Conservation (phyloP, 2,113 vertebrate species). For the Macrotis lagotis region DNA sequence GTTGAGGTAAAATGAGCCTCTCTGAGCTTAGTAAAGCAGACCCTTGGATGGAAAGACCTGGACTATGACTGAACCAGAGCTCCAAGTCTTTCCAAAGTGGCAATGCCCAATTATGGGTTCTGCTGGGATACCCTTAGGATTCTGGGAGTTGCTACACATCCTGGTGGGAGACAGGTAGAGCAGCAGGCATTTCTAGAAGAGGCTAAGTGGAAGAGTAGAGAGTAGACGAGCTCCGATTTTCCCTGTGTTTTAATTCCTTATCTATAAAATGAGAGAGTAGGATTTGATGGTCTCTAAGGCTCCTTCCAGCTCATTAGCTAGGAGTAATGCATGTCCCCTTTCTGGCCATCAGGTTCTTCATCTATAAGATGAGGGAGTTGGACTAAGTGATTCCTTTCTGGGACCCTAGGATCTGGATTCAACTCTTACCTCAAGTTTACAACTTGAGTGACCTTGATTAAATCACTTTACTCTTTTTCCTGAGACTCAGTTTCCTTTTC, state of each 20-base stretch:
- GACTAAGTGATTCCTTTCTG: not conserved
- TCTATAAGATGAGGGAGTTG: no score
- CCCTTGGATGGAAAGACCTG: not conserved
- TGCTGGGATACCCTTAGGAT: not conserved
- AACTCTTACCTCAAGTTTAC: not conserved
- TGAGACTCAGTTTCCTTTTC: not conserved
- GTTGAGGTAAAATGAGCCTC: not conserved
- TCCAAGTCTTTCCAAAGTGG: not conserved
- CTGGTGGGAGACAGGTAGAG: not conserved
- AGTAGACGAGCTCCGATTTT: not conserved
- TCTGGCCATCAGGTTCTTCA: not conserved
- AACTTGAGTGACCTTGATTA: not conserved
- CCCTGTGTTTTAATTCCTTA: not conserved
- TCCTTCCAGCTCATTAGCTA: not conserved
- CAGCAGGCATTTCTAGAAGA: not conserved
- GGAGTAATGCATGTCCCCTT: not conserved
- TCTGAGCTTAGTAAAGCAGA: not conserved
- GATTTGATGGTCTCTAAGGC: not conserved
- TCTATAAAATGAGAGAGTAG: not conserved
- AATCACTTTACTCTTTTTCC: not conserved
- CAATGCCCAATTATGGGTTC: not conserved
- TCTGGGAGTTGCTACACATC: not conserved
- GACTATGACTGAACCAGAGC: not conserved
- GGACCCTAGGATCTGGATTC: not conserved
- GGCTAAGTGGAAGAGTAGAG: not conserved